A percentile compares a stretch with the other conserved stretches of the same genome.
Conservation (phyloP, 2,797 vertebrate genomes). For the Simalia tracyae region DNA sequence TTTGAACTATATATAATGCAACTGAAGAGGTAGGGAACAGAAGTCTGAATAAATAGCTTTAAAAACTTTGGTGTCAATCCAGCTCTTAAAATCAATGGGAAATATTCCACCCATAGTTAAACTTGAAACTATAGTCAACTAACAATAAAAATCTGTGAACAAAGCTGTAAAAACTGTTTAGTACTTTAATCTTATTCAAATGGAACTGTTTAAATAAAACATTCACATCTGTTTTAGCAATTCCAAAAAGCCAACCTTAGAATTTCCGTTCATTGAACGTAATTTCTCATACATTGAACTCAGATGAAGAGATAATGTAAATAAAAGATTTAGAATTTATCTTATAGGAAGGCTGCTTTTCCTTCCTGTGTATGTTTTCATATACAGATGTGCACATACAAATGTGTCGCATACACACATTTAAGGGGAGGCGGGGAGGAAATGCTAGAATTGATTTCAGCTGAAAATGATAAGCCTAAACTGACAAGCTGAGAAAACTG, state of each 20-base stretch:
- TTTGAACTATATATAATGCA: constrained; percentile 63
- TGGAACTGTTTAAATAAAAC: constrained; percentile 43
- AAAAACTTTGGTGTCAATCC: constrained; percentile 26
- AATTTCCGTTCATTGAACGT: background rate
- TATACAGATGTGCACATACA: background rate
- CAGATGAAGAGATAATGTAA: background rate
- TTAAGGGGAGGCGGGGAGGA: background rate
- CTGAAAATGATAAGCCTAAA: background rate
- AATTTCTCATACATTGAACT: constrained; percentile 7
- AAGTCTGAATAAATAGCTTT: constrained; percentile 69
- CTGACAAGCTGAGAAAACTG: background rate
- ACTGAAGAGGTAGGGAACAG: constrained; percentile 67
- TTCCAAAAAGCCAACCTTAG: background rate
- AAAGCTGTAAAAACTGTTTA: constrained; percentile 56
- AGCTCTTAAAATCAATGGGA: background rate
- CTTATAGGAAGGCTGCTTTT: background rate
- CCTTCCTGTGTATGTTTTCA: constrained; percentile 1
- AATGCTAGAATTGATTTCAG: background rate
- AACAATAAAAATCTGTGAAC: constrained; percentile 55
- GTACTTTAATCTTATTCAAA: constrained; percentile 56
- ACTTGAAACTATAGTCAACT: constrained; percentile 29
- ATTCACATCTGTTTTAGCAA: background rate
- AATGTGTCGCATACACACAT: background rate
- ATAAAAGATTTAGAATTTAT: background rate
- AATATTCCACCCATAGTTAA: background rate